These are phyloP conservation scores for Bombus affinis DNA, from an alignment of 1,140 invertebrate genomes.

Conservation along the genomic window DNA sequence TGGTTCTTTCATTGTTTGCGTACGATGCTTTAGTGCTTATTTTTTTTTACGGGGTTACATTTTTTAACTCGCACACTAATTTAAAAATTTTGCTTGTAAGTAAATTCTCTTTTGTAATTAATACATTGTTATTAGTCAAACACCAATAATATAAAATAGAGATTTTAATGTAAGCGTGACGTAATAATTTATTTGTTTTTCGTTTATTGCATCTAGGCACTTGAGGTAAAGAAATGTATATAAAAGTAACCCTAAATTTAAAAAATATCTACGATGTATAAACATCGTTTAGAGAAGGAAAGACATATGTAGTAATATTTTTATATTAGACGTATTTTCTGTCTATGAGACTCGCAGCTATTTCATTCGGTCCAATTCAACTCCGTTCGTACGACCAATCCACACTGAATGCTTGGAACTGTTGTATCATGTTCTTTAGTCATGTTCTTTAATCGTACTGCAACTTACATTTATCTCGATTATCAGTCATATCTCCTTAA, in stretches of 20 bases:
- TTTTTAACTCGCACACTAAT: neutral
- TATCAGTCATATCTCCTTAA: neutral
- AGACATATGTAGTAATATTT: neutral
- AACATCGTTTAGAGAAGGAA: neutral
- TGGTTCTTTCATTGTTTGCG: slow-evolving; percentile 18
- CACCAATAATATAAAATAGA: no score
- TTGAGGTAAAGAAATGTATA: no score
- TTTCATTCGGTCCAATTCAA: neutral
- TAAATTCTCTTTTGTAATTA: neutral
- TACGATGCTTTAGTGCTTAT: neutral
- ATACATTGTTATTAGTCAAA: neutral
- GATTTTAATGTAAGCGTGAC: no score
- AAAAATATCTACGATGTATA: no score
- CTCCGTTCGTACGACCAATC: neutral
- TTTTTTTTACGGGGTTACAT: neutral
- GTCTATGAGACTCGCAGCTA: neutral
- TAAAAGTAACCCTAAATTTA: no score
- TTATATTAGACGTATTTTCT: neutral
- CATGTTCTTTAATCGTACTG: neutral
- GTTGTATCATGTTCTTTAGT: neutral
- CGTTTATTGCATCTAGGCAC: neutral
- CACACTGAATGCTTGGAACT: neutral
- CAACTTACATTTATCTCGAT: slow-evolving; percentile 12
- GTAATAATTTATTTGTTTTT: neutral
- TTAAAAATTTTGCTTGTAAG: neutral